Evolutionary conservation across 2,113 vertebrate species (phyloP), one percentile per base, ranked within the genome.

Genomic region (Notarius quadriscutis): DNA sequence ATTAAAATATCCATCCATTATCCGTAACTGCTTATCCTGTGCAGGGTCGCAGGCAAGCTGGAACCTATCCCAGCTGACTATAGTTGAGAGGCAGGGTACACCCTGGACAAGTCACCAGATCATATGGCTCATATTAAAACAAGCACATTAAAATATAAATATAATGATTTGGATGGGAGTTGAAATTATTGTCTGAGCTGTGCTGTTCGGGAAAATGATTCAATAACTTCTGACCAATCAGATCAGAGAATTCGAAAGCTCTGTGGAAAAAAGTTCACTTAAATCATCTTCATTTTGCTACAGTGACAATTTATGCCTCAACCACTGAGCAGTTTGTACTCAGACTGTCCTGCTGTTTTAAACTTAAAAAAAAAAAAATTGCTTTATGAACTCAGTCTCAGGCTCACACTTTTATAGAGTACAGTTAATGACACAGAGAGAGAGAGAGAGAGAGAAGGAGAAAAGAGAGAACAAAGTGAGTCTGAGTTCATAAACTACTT

Each of bases 321-420:
- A 60, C 34, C 57, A 62, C 30, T 14, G 10, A 81, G 15, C 1
- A 8, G 62, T 48, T 81, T 48, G 30, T 18, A 48, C 57, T 62
- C 79, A 81, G 79, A 62, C 83, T 72, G 20, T 57, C 27, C 51
- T 63, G 81, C 84, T 86, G 84, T 69, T 88, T 84, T 81, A 51
- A 62, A 81, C 65, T 67, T 80, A 48, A 67, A 55, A 84, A 74
- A 86, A 41, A 65, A 27, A 84, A 72, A 86, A 10, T 12, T 62
- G 57, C 58, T 88, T 78, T 72, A 90, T 85, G 30, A 87, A 90
- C 78, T 60, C 87, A 71, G 48, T 57, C n/a, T 84, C 48, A 25
- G 79, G 41, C 57, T 62, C 18, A 81, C 57, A 81, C 57, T 71
- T 41, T 88, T 86, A 79, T 78, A 85, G 71, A 88, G 87, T 77